Evolutionary conservation across 2,888 invertebrate species (phyloP), one percentile per base, ranked within the genome.

Genomic region (Slavum lentiscoides): DNA sequence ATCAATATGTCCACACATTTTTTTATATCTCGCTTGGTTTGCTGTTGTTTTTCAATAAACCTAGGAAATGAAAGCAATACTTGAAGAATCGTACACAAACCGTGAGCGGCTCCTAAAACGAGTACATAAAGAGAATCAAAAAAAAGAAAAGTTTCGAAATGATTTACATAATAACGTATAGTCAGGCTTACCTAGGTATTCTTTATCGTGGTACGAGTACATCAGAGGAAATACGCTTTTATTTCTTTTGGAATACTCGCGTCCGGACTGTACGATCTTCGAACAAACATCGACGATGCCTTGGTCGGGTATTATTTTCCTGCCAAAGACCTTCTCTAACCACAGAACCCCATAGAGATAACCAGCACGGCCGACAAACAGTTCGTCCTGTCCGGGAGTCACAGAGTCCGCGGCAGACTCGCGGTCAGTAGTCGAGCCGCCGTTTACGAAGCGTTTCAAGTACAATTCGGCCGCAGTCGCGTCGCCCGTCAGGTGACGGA

Each of bases 311-410:
- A 90, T 87, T 17, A 90, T 85, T 55, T 85, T 84, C 1, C 85
- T 86, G 82, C 88, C 86, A 6, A 90, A 86, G 83, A 91, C 89
- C 82, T 90, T 88, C 30, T 88, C 88, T 53, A 96, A 86, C 92
- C 93, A 93, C 49, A 94, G 86, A 8, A 91, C 90, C 8, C 94
- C 95, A 83, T 92, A 91, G 0, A 96, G 86, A 84, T 92, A 95
- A 0, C 95, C 96, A 66, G 95, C 91, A 83, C 95, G 89, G 0
- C 96, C 96, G 0, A 95, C 94, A 85, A 96, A 91, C 37, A 94
- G 87, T 86, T 96, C 96, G 87, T 96, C 95, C 55, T 93, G 92
- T 23, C 92, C 93, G 85, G 90, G 89, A 85, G 89, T 89, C 17
- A 91, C 87, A 84, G 91, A 92, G 83, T 88, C 86, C 73, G 86